Base-by-base conservation (phyloP, 2,113 vertebrate species). In the Leptobrachium leishanense region DNA sequence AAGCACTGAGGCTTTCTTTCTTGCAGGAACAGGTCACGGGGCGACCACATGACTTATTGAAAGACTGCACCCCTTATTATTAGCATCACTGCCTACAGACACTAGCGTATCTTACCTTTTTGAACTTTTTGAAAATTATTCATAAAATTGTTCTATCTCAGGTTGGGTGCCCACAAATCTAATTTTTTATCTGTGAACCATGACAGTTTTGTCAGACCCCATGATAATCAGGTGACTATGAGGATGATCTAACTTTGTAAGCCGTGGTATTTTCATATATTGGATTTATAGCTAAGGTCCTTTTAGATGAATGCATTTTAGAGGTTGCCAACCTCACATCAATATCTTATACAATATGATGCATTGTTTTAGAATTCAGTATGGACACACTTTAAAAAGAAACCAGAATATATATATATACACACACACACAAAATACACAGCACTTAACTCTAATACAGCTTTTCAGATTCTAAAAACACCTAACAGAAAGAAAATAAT, bases 91-190 rank as follows among this genome's bases (percentile, higher is more conserved):
- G 76, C 7, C 68, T 77, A 46, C 68, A 44, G 76, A 77, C 68
- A 77, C 67, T 68, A 69, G 50, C 53, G 55, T n/a, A 63, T 31
- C 31, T 66, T 77, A 70, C 67, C 74, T 67, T 70, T 77, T 71
- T 77, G 76, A 77, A 77, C 68, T 77, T 77, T 77, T 77, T 77
- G 53, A 77, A 62, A 77, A 77, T 77, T 70, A 70, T 77, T 63
- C 68, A 77, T 77, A 62, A 70, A 77, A 63, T 41, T 46, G 68
- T 62, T 39, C 67, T 77, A 62, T 44, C 55, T 70, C 42, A 77
- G 76, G 76, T 69, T 63, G 41, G 70, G 57, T 70, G 76, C 67
- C 68, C 54, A 70, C 54, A 71, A 77, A 77, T 77, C 67, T 70
- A 43, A 77, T 77, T 77, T 70, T 62, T 70, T 70, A 53, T 77